Conservation (phyloP, 2,888 invertebrate genomes). For the Abscondita cerata region DNA sequence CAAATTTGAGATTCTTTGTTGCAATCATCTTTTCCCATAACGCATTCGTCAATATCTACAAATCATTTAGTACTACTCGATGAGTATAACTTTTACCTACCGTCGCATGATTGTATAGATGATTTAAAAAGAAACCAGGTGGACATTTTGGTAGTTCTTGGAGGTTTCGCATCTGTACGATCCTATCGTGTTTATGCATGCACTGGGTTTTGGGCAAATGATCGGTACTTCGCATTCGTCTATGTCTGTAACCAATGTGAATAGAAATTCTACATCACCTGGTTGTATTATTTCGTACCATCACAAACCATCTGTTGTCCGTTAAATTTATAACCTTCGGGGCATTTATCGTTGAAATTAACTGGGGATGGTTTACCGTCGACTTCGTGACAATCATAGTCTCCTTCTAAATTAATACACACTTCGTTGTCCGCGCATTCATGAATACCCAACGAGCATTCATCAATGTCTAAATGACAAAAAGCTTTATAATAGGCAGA, state of each 20-base stretch:
- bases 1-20: slow-evolving; percentile 71
- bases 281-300: slow-evolving; percentile 38
- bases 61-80: slow-evolving; percentile 24
- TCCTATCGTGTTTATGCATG: slow-evolving; percentile 56
- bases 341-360: slow-evolving; percentile 57
- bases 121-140: slow-evolving; percentile 55
- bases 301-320: slow-evolving; percentile 64
- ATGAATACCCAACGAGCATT: slow-evolving; percentile 61
- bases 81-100: too few relatives aligned
- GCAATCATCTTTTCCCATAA: slow-evolving; percentile 69
- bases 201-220: slow-evolving; percentile 51
- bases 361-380: slow-evolving; percentile 44
- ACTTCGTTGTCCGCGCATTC: slow-evolving; percentile 59
- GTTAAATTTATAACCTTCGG: slow-evolving; percentile 65
- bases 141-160: slow-evolving; percentile 50
- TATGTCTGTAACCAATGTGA: slow-evolving; percentile 47
- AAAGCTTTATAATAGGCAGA: neutral
- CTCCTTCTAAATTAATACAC: slow-evolving; percentile 65
- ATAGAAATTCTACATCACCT: neutral
- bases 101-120: slow-evolving; percentile 52
- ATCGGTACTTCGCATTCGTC: slow-evolving; percentile 55
- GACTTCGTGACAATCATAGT: slow-evolving; percentile 61
- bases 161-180: slow-evolving; percentile 53
- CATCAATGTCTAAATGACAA: slow-evolving; percentile 64
- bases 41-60: slow-evolving; percentile 78